Conservation (phyloP, 2,797 vertebrate genomes). For the Setipinna tenuifilis region DNA sequence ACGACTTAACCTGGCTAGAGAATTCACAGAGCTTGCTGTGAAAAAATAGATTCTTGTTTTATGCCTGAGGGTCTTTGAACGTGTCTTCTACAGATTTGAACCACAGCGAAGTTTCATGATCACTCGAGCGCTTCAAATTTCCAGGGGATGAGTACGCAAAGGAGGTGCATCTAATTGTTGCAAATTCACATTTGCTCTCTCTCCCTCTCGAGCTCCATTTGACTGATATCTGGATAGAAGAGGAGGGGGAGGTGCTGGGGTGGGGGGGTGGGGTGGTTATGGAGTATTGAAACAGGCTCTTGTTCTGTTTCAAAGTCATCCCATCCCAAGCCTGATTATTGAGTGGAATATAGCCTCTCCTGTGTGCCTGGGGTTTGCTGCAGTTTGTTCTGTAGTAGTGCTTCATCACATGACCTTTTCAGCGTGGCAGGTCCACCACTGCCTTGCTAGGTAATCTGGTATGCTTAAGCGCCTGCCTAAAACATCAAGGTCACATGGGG, state of each 20-base stretch:
- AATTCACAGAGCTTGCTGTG: conserved; percentile 62
- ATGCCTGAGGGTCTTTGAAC: conserved; percentile 67
- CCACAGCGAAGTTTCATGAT: conserved; percentile 69
- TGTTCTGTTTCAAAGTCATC: conserved; percentile 10
- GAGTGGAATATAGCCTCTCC: background rate
- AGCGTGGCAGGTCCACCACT: background rate
- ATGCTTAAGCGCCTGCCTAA: conserved; percentile 33
- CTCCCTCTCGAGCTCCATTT: conserved; percentile 31
- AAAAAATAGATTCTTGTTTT: conserved; percentile 74
- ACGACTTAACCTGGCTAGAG: conserved; percentile 52
- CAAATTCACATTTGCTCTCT: conserved; percentile 37
- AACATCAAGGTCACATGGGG: conserved; percentile 62
- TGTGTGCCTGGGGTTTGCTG: background rate
- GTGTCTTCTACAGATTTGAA: conserved; percentile 74
- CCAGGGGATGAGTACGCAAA: conserved; percentile 73
- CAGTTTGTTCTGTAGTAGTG: background rate
- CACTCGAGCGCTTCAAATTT: conserved; percentile 77
- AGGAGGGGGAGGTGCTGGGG: background rate
- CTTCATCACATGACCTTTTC: conserved; percentile 8
- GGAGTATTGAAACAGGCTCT: background rate
- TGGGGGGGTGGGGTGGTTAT: no score
- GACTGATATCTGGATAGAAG: background rate
- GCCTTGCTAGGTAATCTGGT: background rate
- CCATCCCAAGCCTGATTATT: background rate
- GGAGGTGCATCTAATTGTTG: conserved; percentile 65